Conservation (phyloP, 2,888 invertebrate species). For the Stratiomys singularior region DNA sequence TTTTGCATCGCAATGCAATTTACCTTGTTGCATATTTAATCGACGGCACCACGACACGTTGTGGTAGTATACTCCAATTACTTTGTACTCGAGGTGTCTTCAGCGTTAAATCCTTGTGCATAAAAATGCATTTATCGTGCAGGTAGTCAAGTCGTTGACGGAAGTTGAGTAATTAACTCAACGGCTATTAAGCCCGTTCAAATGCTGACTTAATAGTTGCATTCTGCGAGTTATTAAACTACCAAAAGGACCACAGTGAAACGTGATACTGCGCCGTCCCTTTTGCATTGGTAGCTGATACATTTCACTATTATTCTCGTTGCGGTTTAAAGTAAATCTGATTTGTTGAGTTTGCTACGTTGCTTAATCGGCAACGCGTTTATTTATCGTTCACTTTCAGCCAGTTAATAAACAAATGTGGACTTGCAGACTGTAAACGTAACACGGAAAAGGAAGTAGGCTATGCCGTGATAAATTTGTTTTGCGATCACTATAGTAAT, state of each 20-base stretch:
- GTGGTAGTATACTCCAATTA: conserved; percentile 22
- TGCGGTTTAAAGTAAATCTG: background rate
- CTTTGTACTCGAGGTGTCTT: conserved; percentile 34
- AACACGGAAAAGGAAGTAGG: too few relatives aligned
- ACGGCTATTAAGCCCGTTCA: background rate
- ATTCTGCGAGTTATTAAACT: background rate
- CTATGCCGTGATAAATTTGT: background rate
- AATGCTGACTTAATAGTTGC: background rate
- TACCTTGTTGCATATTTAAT: conserved; percentile 45
- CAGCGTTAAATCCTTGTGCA: background rate
- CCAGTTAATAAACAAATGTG: too few relatives aligned
- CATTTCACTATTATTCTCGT: background rate
- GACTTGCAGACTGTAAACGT: too few relatives aligned
- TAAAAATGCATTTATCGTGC: conserved; percentile 17
- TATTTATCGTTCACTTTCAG: too few relatives aligned
- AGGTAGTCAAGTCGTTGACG: background rate
- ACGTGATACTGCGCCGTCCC: background rate
- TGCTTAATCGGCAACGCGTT: background rate
- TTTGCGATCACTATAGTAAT: too few relatives aligned
- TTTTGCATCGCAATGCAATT: conserved; percentile 13
- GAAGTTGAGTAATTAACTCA: conserved; percentile 30
- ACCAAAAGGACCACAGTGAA: background rate
- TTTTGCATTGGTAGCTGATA: background rate
- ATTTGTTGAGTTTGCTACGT: background rate
- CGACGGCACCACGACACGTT: conserved; percentile 25